Evolutionary conservation across 2,113 vertebrate genomes (phyloP), one percentile per base, ranked within the genome.

Genomic region (Rhinoptilus africanus): DNA sequence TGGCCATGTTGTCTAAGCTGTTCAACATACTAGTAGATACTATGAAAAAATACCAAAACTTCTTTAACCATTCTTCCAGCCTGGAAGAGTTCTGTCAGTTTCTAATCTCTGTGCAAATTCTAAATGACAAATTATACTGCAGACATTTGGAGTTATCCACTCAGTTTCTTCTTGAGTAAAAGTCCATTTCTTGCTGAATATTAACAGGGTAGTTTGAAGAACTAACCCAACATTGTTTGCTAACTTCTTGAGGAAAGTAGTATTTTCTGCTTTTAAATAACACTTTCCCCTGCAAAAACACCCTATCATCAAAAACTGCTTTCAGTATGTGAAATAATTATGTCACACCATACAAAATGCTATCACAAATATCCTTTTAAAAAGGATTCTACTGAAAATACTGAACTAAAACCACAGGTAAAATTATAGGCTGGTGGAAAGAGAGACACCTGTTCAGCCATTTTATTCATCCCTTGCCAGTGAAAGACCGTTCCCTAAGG

Each of bases 41-140:
- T 13, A 48, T 12, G 21, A 76, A 73, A 66, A 69, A 67, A 35
- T 12, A 0, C 0, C 3, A 13, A 43, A 64, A 77, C 1, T 48
- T 56, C 39, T 17, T 66, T 57, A 88, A 56, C 9, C 6, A 20
- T 63, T 10, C 24, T 80, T 80, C n/a, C 20, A 60, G 15, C 8
- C 13, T 57, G 51, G 14, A 80, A 51, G 7, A 74, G 8, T 73
- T 66, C 35, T 56, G 15, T 6, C 4, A 91, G 10, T 67, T 92
- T 92, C 13, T 9, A 67, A 3, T n/a, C 30, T 60, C 24, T 82
- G 23, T 72, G 18, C 32, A 86, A 91, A 15, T 6, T 15, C 53
- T 54, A 79, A 76, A 54, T 47, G 62, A 45, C 3, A 47, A 63
- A 63, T 75, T 72, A 54, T 22, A 12, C 9, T 37, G 8, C 48